Base-by-base conservation (phyloP, 2,113 vertebrate genomes). In the Chloropsis cyanopogon region DNA sequence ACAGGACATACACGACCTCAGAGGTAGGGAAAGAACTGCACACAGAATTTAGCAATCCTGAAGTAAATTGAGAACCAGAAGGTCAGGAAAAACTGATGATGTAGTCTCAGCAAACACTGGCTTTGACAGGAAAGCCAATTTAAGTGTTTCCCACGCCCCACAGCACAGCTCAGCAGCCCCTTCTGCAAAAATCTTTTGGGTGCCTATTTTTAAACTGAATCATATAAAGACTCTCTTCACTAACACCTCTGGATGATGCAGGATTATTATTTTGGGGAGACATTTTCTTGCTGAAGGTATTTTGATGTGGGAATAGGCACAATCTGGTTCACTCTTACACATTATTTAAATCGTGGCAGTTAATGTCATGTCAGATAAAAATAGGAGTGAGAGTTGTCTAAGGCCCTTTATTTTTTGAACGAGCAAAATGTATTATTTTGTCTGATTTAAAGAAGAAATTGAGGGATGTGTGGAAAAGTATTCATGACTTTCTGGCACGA, bases 171-270 rank as follows among this genome's bases (percentile, higher is more conserved):
- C 29, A 76, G 53, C 92, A 61, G 79, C 42, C 86, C 75, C 42
- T 87, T 49, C 87, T 46, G 49, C 17, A 22, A 79, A 93, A 85
- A 86, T 56, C 70, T 72, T 80, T 42, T 16, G 39, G 71, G 47
- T 49, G 41, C 14, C 82, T 93, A 33, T 92, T 92, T 93, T 83
- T 78, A 86, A 96, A 54, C 33, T 10, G 35, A 44, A 56, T n/a
- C 73, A 31, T 12, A 31, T 22, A 54, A 81, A 65, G 9, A 78
- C 46, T 54, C 79, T 71, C 80, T 72, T 86, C 64, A 42, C 76
- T 73, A 86, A 83, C 82, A 95, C 92, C 68, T 90, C 82, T 96
- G 92, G 90, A 80, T 73, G 79, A 70, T 59, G 63, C 2, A 73
- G 64, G 75, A 77, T 64, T 84, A 35, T 84, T 83, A 88, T 73